Evolutionary conservation across 1,140 invertebrate species (phyloP).

Genomic region (Pseudobourletiella spinata): DNA sequence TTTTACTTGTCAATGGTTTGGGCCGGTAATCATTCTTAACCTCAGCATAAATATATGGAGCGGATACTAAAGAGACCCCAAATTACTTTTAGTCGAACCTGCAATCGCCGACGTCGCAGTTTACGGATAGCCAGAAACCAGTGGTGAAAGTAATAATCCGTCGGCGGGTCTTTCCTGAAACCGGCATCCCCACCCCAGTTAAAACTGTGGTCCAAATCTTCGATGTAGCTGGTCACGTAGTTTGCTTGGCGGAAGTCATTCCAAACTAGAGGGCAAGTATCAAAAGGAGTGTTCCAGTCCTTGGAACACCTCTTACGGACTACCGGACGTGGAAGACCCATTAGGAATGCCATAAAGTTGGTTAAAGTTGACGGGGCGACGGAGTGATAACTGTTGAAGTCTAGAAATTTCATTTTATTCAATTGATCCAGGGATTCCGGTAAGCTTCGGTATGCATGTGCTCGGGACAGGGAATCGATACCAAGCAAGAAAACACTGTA

Average conservation of each 20-base stretch:
- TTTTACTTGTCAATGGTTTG: too few species aligned
- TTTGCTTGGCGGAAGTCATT: neutral
- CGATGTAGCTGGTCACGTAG: neutral
- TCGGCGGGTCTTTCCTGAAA: neutral
- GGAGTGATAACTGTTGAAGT: neutral
- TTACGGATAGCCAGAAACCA: neutral
- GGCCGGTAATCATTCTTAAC: too few species aligned
- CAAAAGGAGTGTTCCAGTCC: neutral
- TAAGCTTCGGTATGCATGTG: neutral
- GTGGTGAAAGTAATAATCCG: constrained; percentile 1
- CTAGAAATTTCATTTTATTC: neutral
- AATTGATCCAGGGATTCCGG: neutral
- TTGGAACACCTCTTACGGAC: neutral
- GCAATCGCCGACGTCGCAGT: neutral
- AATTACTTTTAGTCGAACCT: too few species aligned
- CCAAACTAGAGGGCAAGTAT: neutral
- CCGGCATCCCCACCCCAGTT: neutral
- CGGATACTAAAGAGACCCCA: too few species aligned
- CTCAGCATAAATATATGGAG: too few species aligned
- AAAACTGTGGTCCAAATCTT: neutral
- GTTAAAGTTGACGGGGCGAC: neutral
- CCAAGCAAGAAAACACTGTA: neutral
- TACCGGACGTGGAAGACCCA: neutral
- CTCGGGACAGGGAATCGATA: neutral
- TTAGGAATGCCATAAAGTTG: neutral